Percentiles rank a stretch among this genome's conserved stretches.
Conservation (phyloP, 2,888 invertebrate species). For the Limnephilus auricula region DNA sequence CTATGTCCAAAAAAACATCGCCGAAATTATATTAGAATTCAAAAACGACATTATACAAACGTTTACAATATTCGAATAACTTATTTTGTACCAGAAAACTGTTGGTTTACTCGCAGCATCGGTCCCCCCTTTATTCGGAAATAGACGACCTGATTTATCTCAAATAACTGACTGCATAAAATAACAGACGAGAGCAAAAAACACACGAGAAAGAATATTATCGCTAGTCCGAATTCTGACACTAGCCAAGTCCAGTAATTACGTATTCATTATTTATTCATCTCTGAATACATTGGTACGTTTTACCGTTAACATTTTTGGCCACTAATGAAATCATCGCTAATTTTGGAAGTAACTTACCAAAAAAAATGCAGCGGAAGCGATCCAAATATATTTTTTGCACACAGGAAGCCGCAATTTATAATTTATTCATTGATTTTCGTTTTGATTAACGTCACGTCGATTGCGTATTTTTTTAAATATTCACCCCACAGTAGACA, state of each 20-base stretch:
- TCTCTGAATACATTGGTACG: not conserved
- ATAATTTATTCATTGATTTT: not conserved
- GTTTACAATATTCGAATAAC: not conserved
- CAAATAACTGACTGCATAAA: slow-evolving; percentile 14
- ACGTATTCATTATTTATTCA: not conserved
- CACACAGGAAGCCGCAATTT: not conserved
- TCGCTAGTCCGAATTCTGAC: not conserved
- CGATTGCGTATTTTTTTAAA: not conserved
- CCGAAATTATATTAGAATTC: not conserved
- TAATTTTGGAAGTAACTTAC: not conserved
- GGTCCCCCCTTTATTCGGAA: not conserved
- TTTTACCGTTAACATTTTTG: not conserved
- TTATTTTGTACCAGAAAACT: not conserved
- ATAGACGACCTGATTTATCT: slow-evolving; percentile 39
- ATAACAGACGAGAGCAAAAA: not conserved
- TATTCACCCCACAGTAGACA: not conserved
- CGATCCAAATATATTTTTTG: not conserved
- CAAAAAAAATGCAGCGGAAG: not conserved
- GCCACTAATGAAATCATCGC: not conserved
- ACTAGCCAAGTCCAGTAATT: not conserved
- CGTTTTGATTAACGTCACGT: not conserved
- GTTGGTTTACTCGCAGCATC: not conserved
- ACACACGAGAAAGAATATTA: not conserved
- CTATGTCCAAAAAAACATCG: not conserved
- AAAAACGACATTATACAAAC: not conserved